Conservation (phyloP, 2,113 vertebrate genomes). For the Hydrochoerus hydrochaeris region DNA sequence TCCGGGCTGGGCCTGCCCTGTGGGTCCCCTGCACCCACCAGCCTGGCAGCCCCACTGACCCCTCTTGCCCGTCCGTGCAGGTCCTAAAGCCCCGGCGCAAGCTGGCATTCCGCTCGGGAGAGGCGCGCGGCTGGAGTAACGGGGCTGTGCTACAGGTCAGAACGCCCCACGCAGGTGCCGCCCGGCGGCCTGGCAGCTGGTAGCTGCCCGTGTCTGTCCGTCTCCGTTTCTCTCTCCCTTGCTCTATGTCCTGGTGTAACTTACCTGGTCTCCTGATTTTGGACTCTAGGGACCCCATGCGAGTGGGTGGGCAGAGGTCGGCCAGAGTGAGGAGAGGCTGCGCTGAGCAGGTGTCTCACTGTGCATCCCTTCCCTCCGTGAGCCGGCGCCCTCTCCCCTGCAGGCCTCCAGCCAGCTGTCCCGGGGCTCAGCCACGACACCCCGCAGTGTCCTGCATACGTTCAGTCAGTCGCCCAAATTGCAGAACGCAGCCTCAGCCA, state of each 20-base stretch:
- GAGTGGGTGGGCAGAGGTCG: slow-evolving; percentile 63
- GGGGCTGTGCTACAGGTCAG: slow-evolving; percentile 71
- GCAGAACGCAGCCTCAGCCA: slow-evolving; percentile 90
- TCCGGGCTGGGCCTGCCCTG: not conserved
- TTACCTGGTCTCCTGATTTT: slow-evolving; percentile 60
- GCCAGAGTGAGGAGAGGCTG: slow-evolving; percentile 53
- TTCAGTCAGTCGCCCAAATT: slow-evolving; percentile 94
- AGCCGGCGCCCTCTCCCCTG: not conserved
- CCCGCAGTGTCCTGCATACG: slow-evolving; percentile 90
- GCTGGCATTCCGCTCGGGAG: slow-evolving; percentile 68
- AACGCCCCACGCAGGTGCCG: not conserved
- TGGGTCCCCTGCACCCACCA: not conserved
- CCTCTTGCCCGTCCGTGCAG: slow-evolving; percentile 49
- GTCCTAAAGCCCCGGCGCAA: slow-evolving; percentile 72
- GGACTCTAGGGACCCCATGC: not conserved
- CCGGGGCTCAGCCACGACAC: slow-evolving; percentile 87
- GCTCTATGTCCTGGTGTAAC: not conserved
- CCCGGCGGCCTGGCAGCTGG: not conserved
- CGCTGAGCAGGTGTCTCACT: not conserved
- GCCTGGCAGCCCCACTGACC: not conserved
- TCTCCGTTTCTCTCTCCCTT: not conserved
- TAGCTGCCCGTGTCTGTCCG: not conserved
- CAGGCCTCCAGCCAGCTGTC: slow-evolving; percentile 91
- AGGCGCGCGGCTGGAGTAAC: slow-evolving; percentile 71
- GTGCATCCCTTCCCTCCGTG: not conserved